Base-by-base conservation (phyloP, 2,888 invertebrate genomes). In the Saturnia japonica region DNA sequence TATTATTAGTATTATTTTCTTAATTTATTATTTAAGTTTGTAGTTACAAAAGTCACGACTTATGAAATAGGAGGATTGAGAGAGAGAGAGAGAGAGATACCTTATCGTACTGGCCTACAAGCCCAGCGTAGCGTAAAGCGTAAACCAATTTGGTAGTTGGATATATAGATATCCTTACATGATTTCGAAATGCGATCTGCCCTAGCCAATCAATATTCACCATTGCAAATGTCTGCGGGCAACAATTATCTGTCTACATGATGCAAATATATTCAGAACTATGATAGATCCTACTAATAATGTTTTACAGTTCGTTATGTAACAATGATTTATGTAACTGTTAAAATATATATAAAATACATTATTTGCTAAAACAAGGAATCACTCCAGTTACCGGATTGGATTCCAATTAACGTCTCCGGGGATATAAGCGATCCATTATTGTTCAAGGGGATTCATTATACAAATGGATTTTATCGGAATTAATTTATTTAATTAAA, bases 401-500 rank as follows among this genome's bases (percentile, higher is more conserved):
- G 40, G 40, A 64, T 64, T 40, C 40, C n/a, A 64, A 64, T 64
- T 64, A 64, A 64, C 40, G 64, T 64, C 64, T 40, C 64, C 22
- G 4, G 64, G 40, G 64, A 40, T n/a, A 64, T 40, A 40, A 64
- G 64, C 16, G 19, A 64, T 64, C 64, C 64, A 64, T 64, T 64
- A 64, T 64, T 64, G n/a, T 64, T 40, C 64, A 40, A 64, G 40
- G 40, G 64, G 64, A 64, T 64, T 64, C 34, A 64, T 64, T 64
- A 40, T 40, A 64, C 64, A 64, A 64, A 64, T 64, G 64, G 64
- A 40, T 64, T 64, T n/a, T n/a, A 62, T 64, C 25, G 64, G 64
- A 40, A 40, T 11, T 19, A 34, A 64, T 64, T 64, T 64, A 64
- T 64, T 64, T 64, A 40, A 64, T 64, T 40, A 64, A 64, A 64